A percentile compares a stretch with the other conserved stretches of the same genome.
These are phyloP conservation scores for Fopius arisanus DNA, from an alignment of 1,140 invertebrate species.

Conservation along the genomic window DNA sequence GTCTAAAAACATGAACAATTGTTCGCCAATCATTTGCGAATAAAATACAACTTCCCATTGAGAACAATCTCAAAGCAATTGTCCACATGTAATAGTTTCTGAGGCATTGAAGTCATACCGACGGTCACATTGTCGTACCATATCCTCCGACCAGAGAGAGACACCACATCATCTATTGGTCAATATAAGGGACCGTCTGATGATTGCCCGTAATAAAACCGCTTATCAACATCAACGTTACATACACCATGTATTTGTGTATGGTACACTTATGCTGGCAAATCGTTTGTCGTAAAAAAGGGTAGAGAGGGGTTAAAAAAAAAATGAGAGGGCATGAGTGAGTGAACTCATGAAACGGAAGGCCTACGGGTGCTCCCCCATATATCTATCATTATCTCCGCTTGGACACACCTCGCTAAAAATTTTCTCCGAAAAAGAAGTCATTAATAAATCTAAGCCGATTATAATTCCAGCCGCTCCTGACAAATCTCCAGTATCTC, in stretches of 20 bases:
- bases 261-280: slow-evolving; percentile 20
- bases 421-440: slow-evolving; percentile 4
- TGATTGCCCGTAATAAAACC: slow-evolving; percentile 11
- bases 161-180: neutral
- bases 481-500: neutral
- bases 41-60: slow-evolving; percentile 1
- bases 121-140: neutral
- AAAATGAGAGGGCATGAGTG: neutral
- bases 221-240: slow-evolving; percentile 21
- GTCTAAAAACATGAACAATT: neutral
- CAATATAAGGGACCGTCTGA: slow-evolving; percentile 5
- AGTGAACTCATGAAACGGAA: neutral
- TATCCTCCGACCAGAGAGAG: neutral
- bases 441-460: slow-evolving; percentile 15
- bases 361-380: slow-evolving; percentile 4
- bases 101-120: neutral
- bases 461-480: neutral
- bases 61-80: neutral
- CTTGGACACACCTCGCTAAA: slow-evolving; percentile 6
- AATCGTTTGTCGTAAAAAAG: slow-evolving; percentile 21
- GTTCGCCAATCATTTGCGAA: neutral
- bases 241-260: slow-evolving; percentile 16
- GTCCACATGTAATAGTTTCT: neutral
- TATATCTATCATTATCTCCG: slow-evolving; percentile 17
- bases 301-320: neutral